These are phyloP conservation scores for Chironomus tentans DNA, from an alignment of 2,888 invertebrate species.

Conservation along the genomic window DNA sequence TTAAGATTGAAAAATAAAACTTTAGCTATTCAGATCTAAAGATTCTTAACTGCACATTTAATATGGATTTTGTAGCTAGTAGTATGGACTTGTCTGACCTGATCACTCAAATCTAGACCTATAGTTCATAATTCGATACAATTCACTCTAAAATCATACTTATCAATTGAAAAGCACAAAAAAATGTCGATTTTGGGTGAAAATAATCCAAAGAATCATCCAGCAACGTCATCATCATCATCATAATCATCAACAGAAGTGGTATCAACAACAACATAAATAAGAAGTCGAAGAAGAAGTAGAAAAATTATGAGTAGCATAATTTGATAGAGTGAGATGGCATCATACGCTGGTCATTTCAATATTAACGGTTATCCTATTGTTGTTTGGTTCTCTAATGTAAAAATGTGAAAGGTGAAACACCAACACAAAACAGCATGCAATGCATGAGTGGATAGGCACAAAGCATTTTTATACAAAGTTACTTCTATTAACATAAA, in stretches of 20 bases:
- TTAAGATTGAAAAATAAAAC: no score
- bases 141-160: no score
- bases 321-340: not conserved
- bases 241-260: not conserved
- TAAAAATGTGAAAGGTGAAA: slow-evolving; percentile 25
- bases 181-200: no score
- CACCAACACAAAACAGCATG: slow-evolving; percentile 22
- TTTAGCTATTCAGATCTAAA: no score
- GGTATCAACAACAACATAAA: not conserved
- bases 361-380: slow-evolving; percentile 22
- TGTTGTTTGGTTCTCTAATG: not conserved
- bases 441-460: slow-evolving; percentile 20
- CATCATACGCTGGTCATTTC: slow-evolving; percentile 13
- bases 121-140: no score
- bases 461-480: slow-evolving; percentile 10
- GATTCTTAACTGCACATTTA: no score
- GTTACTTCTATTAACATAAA: not conserved
- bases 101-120: no score
- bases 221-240: not conserved
- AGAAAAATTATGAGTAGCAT: not conserved
- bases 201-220: no score
- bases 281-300: not conserved
- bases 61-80: no score
- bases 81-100: no score
- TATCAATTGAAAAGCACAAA: no score